Evolutionary conservation across 2,113 vertebrate species (phyloP).

Genomic region (Melanerpes aurifrons): DNA sequence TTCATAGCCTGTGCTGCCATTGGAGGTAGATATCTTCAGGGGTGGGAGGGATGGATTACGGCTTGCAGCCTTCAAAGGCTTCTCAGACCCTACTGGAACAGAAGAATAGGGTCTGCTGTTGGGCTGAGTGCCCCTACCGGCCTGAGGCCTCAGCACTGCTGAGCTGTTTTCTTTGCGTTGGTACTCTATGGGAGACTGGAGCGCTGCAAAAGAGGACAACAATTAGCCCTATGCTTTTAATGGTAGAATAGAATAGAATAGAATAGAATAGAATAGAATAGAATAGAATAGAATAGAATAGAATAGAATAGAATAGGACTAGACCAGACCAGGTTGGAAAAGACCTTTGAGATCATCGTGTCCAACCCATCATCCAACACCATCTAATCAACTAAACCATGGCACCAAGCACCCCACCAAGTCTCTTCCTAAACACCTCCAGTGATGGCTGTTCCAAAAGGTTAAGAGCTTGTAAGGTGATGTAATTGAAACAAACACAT

Average conservation of each 20-base stretch:
- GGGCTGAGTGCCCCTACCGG: conserved; percentile 75
- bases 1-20: conserved; percentile 89
- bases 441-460: not conserved
- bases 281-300: too few relatives aligned
- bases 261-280: too few relatives aligned
- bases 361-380: too few relatives aligned
- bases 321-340: too few relatives aligned
- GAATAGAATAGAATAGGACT: too few relatives aligned
- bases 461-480: not conserved
- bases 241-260: not conserved
- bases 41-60: conserved; percentile 84
- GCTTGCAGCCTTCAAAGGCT: conserved; percentile 81
- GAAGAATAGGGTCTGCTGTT: conserved; percentile 90
- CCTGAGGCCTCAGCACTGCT: conserved; percentile 85
- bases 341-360: too few relatives aligned
- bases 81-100: conserved; percentile 81
- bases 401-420: too few relatives aligned
- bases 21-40: conserved; percentile 92
- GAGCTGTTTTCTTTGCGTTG: conserved; percentile 88
- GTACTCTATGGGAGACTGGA: conserved; percentile 96
- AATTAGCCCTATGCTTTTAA: not conserved
- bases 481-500: accelerated
- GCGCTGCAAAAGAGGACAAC: conserved; percentile 77
- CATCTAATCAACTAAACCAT: too few relatives aligned
- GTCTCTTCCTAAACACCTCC: too few relatives aligned